Evolutionary conservation across 2,888 invertebrate genomes (phyloP).

Genomic region (Thymelicus acteon): DNA sequence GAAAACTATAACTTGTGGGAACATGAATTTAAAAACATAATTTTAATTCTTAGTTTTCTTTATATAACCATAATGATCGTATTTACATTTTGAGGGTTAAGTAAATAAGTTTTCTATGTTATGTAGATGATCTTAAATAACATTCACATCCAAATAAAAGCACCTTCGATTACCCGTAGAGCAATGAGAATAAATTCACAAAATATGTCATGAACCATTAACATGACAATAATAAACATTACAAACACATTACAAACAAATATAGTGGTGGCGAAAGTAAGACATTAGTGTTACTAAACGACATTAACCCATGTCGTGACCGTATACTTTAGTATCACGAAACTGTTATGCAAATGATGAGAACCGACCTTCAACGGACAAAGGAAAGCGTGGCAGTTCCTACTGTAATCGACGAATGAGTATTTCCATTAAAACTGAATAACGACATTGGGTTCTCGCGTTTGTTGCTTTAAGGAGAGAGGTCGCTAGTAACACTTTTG

Average conservation of each 20-base stretch:
- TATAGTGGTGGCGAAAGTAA: constrained; percentile 47
- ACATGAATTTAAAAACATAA: no score
- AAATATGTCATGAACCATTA: constrained; percentile 29
- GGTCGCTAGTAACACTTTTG: constrained; percentile 7
- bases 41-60: no score
- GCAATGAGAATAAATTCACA: constrained; percentile 14
- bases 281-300: constrained; percentile 52
- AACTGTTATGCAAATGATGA: constrained; percentile 66
- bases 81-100: no score
- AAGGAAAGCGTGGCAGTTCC: constrained; percentile 46
- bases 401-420: constrained; percentile 35
- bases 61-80: no score
- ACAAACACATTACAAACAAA: constrained; percentile 42
- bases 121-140: neutral
- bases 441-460: constrained; percentile 18
- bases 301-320: constrained; percentile 63
- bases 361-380: constrained; percentile 68
- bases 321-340: constrained; percentile 59
- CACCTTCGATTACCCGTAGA: constrained; percentile 7
- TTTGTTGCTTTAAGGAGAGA: constrained; percentile 6
- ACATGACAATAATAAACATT: constrained; percentile 42
- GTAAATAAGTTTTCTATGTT: no score
- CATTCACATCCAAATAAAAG: constrained; percentile 2
- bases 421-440: constrained; percentile 29
- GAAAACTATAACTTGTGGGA: no score